A percentile compares a stretch with the other conserved stretches of the same genome.
phyloP scores from a whole-genome alignment of 2,888 invertebrate species.

The Prosopocoilus inquinatus region DNA sequence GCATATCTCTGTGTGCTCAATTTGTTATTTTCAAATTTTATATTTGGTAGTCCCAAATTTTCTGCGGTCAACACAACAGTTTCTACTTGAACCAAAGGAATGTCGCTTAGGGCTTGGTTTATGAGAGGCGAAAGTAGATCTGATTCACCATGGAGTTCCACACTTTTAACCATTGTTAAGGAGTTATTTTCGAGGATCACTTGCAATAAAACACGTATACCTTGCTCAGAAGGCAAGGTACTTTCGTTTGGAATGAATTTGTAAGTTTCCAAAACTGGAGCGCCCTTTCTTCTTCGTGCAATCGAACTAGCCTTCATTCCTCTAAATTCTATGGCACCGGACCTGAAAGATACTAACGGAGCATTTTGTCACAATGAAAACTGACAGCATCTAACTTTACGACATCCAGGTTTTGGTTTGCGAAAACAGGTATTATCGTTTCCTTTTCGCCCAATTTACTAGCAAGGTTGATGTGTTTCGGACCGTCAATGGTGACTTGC shows the following conservation, averaged over 20 bases:
- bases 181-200: constrained; percentile 70
- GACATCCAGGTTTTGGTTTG: constrained; percentile 46
- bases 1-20: constrained; percentile 43
- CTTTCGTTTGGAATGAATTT: constrained; percentile 64
- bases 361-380: neutral
- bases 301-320: constrained; percentile 77
- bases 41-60: constrained; percentile 51
- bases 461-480: constrained; percentile 19
- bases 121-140: constrained; percentile 55
- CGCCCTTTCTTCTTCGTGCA: constrained; percentile 63
- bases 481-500: constrained; percentile 22
- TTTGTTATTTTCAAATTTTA: constrained; percentile 64
- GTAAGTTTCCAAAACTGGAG: constrained; percentile 77
- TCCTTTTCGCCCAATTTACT: constrained; percentile 32
- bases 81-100: constrained; percentile 69
- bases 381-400: constrained; percentile 15
- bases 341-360: constrained; percentile 43
- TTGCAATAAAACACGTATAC: constrained; percentile 64
- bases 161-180: constrained; percentile 60
- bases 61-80: constrained; percentile 58
- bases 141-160: constrained; percentile 45
- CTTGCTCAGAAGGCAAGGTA: constrained; percentile 33
- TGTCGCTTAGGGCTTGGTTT: constrained; percentile 61
- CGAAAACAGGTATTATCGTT: constrained; percentile 40
- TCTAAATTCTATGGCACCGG: constrained; percentile 75